These are phyloP conservation scores for Ashinkailepas kermadecensis DNA, from an alignment of 2,888 invertebrate species.

Conservation along the genomic window DNA sequence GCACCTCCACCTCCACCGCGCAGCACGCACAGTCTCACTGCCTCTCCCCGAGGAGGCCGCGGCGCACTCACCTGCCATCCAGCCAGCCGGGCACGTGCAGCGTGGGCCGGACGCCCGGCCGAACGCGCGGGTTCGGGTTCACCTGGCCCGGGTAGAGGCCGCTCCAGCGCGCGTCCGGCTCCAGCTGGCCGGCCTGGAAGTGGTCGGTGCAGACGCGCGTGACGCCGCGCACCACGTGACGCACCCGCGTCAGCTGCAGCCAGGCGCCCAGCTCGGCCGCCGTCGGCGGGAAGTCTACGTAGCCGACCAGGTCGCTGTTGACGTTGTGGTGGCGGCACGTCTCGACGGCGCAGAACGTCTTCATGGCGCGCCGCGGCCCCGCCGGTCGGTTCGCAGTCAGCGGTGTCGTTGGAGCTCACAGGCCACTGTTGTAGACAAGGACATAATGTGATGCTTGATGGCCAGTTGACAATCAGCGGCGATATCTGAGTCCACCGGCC, in stretches of 20 bases:
- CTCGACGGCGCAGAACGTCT: neutral
- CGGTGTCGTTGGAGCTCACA: too few species aligned
- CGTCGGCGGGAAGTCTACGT: neutral
- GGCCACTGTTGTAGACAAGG: too few species aligned
- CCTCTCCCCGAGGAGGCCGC: too few species aligned
- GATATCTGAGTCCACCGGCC: too few species aligned
- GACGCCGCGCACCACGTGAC: slow-evolving; percentile 15
- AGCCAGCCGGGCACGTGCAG: neutral
- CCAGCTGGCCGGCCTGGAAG: neutral
- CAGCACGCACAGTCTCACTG: too few species aligned
- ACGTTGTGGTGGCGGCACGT: neutral
- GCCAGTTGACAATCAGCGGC: too few species aligned
- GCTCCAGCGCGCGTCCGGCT: neutral
- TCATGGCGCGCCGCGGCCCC: neutral
- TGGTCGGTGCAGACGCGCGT: slow-evolving; percentile 8
- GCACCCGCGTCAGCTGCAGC: neutral
- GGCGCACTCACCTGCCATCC: neutral
- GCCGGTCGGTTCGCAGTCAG: too few species aligned
- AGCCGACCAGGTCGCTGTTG: neutral
- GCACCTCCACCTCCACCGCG: too few species aligned
- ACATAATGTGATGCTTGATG: too few species aligned
- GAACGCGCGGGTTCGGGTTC: neutral
- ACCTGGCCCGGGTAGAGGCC: neutral
- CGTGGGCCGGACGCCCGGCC: neutral
- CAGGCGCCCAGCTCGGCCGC: neutral